Percentiles rank a stretch among this genome's conserved stretches.
Evolutionary conservation across 2,797 vertebrate species (phyloP).

Genomic region (Pseudochirops cupreus): DNA sequence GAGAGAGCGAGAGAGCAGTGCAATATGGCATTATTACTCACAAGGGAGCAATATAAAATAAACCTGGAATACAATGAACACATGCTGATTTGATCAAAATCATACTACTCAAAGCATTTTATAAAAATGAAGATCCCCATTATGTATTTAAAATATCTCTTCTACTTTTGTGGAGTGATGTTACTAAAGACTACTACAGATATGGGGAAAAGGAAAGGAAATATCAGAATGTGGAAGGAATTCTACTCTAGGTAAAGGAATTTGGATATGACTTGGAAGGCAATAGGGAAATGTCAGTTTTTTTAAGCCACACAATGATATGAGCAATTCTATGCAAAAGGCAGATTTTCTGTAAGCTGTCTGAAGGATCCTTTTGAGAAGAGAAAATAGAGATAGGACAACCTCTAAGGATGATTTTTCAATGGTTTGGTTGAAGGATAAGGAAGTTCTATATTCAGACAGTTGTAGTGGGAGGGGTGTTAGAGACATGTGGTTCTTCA

Average conservation of each 20-base stretch:
- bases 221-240: not conserved
- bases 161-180: not conserved
- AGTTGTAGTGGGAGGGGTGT: not conserved
- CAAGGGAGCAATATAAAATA: not conserved
- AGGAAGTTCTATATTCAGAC: not conserved
- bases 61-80: not conserved
- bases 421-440: not conserved
- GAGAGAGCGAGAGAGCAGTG: not conserved
- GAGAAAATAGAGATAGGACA: not conserved
- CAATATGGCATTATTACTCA: not conserved
- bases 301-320: not conserved
- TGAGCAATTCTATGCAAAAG: not conserved
- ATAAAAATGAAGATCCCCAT: not conserved
- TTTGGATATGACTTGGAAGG: not conserved
- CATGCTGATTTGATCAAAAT: not conserved
- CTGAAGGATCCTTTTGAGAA: not conserved
- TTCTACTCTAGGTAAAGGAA: not conserved
- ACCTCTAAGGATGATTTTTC: not conserved
- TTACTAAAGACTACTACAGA: not conserved
- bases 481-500: not conserved
- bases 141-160: not conserved
- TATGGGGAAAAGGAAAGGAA: not conserved
- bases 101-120: not conserved
- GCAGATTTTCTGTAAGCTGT: not conserved
- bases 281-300: not conserved